Evolutionary conservation across 2,888 invertebrate genomes (phyloP).

Genomic region (Nasonia oneida): DNA sequence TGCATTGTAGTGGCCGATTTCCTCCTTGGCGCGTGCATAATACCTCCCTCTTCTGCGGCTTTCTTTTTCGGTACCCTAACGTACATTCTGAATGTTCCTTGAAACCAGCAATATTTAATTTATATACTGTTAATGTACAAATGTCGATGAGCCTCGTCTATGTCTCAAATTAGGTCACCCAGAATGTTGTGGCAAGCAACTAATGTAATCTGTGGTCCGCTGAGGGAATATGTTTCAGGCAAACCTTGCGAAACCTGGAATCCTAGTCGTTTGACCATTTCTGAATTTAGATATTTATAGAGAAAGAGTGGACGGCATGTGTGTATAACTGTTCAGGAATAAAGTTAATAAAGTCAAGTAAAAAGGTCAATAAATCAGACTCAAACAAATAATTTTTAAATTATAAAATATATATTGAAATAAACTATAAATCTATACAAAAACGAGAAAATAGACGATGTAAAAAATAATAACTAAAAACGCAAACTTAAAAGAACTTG

Average conservation of each 20-base stretch:
- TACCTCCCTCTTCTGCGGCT: not conserved
- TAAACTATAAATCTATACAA: too few relatives aligned
- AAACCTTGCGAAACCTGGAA: not conserved
- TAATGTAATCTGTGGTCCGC: constrained; percentile 19
- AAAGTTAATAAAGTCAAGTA: too few relatives aligned
- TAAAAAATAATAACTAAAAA: too few relatives aligned
- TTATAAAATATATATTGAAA: too few relatives aligned
- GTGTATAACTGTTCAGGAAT: not conserved
- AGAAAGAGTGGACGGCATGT: not conserved
- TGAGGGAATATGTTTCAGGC: constrained; percentile 13
- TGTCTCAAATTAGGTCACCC: not conserved
- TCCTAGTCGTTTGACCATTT: not conserved
- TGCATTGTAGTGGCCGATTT: not conserved
- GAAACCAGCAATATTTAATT: not conserved
- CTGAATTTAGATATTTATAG: not conserved
- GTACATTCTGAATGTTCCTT: not conserved
- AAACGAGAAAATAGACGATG: too few relatives aligned
- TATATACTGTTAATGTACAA: not conserved
- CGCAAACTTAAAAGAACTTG: too few relatives aligned
- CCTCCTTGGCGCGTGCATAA: not conserved
- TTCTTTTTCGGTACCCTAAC: not conserved
- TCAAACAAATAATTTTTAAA: too few relatives aligned
- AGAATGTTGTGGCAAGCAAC: constrained; percentile 2
- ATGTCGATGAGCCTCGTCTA: not conserved
- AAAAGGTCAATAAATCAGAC: too few relatives aligned